These are phyloP conservation scores for Papilio machaon DNA, from an alignment of 1,140 invertebrate genomes.

Conservation along the genomic window DNA sequence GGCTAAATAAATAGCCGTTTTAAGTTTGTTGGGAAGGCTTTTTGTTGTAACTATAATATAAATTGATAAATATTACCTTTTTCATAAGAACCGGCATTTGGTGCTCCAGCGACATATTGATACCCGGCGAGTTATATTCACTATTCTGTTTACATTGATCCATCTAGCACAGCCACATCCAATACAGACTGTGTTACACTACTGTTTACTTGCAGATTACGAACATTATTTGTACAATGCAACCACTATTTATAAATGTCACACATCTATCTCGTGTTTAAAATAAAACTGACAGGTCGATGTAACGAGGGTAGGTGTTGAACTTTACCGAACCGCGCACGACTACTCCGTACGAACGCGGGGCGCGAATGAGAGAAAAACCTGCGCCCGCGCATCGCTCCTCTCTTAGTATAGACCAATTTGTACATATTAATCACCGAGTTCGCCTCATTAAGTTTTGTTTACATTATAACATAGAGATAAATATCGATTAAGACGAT, in stretches of 20 bases:
- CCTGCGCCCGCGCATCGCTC: conserved; percentile 41
- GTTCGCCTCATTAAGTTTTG: conserved; percentile 56
- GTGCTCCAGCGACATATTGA: conserved; percentile 73
- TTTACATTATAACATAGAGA: conserved; percentile 56
- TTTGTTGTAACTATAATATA: conserved; percentile 1
- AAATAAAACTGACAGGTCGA: conserved; percentile 40
- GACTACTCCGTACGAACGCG: conserved; percentile 63
- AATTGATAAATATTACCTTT: conserved; percentile 62
- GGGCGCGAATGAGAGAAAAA: conserved; percentile 59
- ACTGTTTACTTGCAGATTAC: conserved; percentile 57
- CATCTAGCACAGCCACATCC: conserved; percentile 54
- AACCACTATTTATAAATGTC: conserved; percentile 61
- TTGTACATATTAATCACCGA: conserved; percentile 59
- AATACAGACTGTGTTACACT: conserved; percentile 50
- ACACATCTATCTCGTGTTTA: conserved; percentile 56
- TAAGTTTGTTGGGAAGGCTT: not conserved
- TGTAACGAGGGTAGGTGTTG: conserved; percentile 59
- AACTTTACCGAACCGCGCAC: conserved; percentile 49
- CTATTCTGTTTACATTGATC: conserved; percentile 48
- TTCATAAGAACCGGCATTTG: conserved; percentile 73
- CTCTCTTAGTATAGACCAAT: conserved; percentile 53
- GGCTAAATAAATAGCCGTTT: not conserved
- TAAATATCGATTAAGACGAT: conserved; percentile 61
- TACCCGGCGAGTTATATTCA: conserved; percentile 58
- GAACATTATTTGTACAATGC: conserved; percentile 57